Conservation (phyloP, 1,140 invertebrate genomes). For the Aradophagus sp. region DNA sequence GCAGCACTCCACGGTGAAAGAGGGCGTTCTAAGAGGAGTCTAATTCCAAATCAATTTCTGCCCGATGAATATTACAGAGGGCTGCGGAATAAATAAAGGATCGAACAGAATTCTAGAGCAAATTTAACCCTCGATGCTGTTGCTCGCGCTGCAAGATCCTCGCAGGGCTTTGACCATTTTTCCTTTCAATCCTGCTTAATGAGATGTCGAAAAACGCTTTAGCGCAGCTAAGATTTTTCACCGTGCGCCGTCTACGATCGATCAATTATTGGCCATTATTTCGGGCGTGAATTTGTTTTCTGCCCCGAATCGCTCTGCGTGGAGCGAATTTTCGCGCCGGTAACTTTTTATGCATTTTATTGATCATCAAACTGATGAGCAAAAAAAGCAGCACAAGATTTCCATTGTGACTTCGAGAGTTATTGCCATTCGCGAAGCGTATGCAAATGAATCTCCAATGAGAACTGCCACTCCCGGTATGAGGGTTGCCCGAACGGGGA, state of each 20-base stretch:
- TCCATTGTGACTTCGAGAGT: conserved; percentile 56
- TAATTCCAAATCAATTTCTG: conserved; percentile 72
- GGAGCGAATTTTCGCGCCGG: conserved; percentile 20
- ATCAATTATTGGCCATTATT: conserved; percentile 37
- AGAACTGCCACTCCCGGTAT: conserved; percentile 40
- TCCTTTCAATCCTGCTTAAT: conserved; percentile 51
- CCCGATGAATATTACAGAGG: conserved; percentile 70
- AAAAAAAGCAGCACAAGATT: conserved; percentile 53
- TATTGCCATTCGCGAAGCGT: conserved; percentile 57
- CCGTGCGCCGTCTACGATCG: conserved; percentile 26
- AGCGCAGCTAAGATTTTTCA: conserved; percentile 50
- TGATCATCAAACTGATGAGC: conserved; percentile 48
- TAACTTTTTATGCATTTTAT: conserved; percentile 47
- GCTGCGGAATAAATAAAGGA: conserved; percentile 69
- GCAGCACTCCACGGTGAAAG: conserved; percentile 36
- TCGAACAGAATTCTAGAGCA: conserved; percentile 48
- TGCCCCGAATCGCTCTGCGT: conserved; percentile 8
- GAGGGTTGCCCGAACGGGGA: conserved; percentile 53
- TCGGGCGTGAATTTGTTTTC: conserved; percentile 12
- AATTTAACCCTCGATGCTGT: conserved; percentile 51
- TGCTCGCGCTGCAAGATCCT: conserved; percentile 26
- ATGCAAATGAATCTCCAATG: conserved; percentile 55
- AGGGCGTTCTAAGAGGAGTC: conserved; percentile 59
- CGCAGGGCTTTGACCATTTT: conserved; percentile 48
- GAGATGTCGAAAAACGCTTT: conserved; percentile 56